phyloP scores from a whole-genome alignment of 2,113 vertebrate genomes.

The Corythoichthys intestinalis region DNA sequence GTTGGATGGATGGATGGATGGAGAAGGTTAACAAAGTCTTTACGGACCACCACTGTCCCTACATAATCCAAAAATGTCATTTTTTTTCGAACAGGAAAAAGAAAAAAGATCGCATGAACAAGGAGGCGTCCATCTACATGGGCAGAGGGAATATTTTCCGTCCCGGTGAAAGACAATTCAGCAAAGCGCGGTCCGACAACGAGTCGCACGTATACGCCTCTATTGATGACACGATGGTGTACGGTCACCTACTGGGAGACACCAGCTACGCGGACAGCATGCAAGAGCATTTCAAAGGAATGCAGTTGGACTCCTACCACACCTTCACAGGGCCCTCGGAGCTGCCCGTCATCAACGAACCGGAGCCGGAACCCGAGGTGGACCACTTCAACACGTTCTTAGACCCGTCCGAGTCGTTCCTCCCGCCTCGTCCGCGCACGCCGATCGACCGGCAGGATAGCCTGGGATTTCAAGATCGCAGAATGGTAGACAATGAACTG shows the following conservation, averaged over 20 bases:
- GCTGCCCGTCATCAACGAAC: conserved; percentile 40
- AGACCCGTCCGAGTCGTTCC: conserved; percentile 63
- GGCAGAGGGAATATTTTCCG: conserved; percentile 74
- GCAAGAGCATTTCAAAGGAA: conserved; percentile 72
- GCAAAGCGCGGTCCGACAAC: conserved; percentile 72
- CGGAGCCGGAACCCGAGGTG: conserved; percentile 61
- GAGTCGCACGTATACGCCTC: conserved; percentile 86
- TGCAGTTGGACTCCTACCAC: conserved; percentile 67
- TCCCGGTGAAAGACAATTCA: conserved; percentile 67
- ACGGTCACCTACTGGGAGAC: conserved; percentile 75
- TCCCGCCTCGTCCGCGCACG: conserved; percentile 76
- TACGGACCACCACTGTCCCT: no score
- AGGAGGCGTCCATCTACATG: conserved; percentile 78
- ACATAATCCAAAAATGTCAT: no score
- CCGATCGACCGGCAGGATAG: conserved; percentile 65
- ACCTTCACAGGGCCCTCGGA: conserved; percentile 72
- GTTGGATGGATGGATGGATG: no score
- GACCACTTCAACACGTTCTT: conserved; percentile 79
- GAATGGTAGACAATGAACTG: conserved; percentile 75
- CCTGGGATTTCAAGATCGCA: conserved; percentile 63
- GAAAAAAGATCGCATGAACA: conserved; percentile 40
- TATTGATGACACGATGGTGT: conserved; percentile 84
- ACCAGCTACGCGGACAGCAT: conserved; percentile 62
- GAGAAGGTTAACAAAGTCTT: no score
- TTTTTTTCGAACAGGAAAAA: conserved; percentile 72